These are phyloP conservation scores for Stratiomys singularior DNA, from an alignment of 2,888 invertebrate genomes.

Conservation along the genomic window DNA sequence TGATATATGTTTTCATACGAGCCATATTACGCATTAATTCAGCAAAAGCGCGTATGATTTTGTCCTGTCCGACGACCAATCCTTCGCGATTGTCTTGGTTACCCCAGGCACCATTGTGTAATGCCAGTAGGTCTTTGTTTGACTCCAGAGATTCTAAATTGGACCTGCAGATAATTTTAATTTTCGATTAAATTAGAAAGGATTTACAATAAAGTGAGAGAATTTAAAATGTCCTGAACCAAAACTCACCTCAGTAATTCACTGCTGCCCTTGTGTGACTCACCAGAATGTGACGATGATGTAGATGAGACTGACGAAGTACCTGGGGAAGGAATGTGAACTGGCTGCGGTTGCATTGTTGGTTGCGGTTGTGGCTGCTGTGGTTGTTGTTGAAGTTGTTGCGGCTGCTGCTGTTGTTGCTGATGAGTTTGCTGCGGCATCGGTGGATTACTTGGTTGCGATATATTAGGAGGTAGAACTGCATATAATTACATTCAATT, in stretches of 20 bases:
- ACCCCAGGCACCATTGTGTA: conserved; percentile 76
- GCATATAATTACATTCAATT: neutral
- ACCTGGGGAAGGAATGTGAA: conserved; percentile 33
- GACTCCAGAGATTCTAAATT: conserved; percentile 65
- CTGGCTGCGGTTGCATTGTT: conserved; percentile 20
- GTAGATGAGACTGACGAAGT: conserved; percentile 23
- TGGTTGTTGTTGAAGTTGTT: conserved; percentile 23
- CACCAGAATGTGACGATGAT: conserved; percentile 23
- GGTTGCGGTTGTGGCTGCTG: neutral
- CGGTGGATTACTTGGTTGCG: conserved; percentile 25
- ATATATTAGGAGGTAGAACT: conserved; percentile 20
- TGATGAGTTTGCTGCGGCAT: neutral
- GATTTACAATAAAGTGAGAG: too few species aligned
- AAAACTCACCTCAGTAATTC: conserved; percentile 31
- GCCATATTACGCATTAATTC: conserved; percentile 90
- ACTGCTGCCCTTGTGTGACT: conserved; percentile 21
- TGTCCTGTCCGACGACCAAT: conserved; percentile 78
- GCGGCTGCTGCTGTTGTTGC: conserved; percentile 2
- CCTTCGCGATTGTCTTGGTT: conserved; percentile 58
- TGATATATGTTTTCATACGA: conserved; percentile 87
- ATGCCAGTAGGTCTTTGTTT: conserved; percentile 74
- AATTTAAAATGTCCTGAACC: too few species aligned
- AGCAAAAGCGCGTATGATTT: conserved; percentile 84
- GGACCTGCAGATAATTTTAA: conserved; percentile 56
- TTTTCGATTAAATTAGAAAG: neutral